phyloP scores from a whole-genome alignment of 2,113 vertebrate genomes.

The Sula dactylatra region DNA sequence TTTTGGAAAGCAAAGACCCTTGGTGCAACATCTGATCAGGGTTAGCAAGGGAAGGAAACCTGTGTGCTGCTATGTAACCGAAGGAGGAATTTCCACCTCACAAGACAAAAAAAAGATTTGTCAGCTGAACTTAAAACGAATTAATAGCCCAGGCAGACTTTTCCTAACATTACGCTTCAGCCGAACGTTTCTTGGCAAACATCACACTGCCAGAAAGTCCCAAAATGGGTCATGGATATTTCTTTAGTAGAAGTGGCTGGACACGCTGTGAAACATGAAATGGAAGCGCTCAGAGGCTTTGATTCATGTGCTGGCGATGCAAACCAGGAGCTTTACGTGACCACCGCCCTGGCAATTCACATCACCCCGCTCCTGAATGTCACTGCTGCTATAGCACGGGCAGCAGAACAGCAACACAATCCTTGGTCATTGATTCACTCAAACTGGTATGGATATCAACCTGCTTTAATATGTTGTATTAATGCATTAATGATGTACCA shows the following conservation, averaged over 20 bases:
- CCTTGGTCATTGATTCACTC: not conserved
- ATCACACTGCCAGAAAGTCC: not conserved
- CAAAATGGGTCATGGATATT: not conserved
- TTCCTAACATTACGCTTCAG: not conserved
- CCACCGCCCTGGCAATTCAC: not conserved
- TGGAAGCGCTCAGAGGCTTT: not conserved
- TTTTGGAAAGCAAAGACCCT: not conserved
- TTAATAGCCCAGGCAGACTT: not conserved
- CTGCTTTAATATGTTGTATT: not conserved
- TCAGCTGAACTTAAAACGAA: not conserved
- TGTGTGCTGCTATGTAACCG: fast-evolving
- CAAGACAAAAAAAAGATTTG: not conserved
- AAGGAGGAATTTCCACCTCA: not conserved
- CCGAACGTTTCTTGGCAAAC: not conserved
- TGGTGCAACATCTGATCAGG: not conserved
- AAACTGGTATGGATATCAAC: not conserved
- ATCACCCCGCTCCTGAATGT: fast-evolving
- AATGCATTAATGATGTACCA: not conserved
- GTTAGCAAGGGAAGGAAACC: not conserved
- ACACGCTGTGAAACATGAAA: not conserved
- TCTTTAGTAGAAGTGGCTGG: not conserved
- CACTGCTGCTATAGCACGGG: not conserved
- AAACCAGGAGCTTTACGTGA: not conserved
- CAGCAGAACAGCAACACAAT: not conserved
- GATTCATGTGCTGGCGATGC: not conserved